phyloP scores from a whole-genome alignment of 2,888 invertebrate genomes.

The Andrena fulva region DNA sequence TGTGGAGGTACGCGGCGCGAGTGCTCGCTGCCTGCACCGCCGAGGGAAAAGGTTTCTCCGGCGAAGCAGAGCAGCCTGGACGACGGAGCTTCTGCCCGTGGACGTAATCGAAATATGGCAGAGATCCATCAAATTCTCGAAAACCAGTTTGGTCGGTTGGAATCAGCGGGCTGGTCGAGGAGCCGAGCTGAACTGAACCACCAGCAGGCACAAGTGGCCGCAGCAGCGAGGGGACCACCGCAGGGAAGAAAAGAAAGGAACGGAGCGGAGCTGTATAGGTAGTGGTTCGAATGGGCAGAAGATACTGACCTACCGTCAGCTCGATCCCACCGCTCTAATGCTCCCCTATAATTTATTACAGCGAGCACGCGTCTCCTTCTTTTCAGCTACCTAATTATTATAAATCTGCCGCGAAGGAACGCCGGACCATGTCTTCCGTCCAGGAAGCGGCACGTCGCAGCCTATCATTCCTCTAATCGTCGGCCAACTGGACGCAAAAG shows the following conservation, averaged over 20 bases:
- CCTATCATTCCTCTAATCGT: constrained; percentile 45
- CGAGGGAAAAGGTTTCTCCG: no score
- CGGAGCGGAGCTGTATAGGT: constrained; percentile 20
- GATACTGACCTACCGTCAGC: constrained; percentile 72
- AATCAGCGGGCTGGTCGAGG: constrained; percentile 79
- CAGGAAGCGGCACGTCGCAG: constrained; percentile 49
- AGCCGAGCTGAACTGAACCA: constrained; percentile 66
- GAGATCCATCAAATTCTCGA: constrained; percentile 84
- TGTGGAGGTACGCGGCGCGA: no score
- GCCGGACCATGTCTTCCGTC: constrained; percentile 26
- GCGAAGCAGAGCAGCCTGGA: background rate
- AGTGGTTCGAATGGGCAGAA: constrained; percentile 58
- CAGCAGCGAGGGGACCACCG: constrained; percentile 50
- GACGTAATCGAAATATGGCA: constrained; percentile 73
- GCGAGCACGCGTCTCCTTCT: constrained; percentile 47
- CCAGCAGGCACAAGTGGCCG: constrained; percentile 44
- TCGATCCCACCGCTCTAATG: constrained; percentile 51
- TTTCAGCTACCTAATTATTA: constrained; percentile 48
- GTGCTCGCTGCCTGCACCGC: no score
- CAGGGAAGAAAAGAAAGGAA: constrained; percentile 39
- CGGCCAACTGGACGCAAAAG: constrained; percentile 9
- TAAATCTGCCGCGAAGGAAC: constrained; percentile 35
- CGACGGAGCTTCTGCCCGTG: background rate
- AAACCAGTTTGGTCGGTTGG: constrained; percentile 84
- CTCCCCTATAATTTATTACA: constrained; percentile 58